Percentiles rank a stretch among this genome's conserved stretches.
These are phyloP conservation scores for Chaetops frenatus DNA, from an alignment of 2,113 vertebrate genomes.

Conservation along the genomic window DNA sequence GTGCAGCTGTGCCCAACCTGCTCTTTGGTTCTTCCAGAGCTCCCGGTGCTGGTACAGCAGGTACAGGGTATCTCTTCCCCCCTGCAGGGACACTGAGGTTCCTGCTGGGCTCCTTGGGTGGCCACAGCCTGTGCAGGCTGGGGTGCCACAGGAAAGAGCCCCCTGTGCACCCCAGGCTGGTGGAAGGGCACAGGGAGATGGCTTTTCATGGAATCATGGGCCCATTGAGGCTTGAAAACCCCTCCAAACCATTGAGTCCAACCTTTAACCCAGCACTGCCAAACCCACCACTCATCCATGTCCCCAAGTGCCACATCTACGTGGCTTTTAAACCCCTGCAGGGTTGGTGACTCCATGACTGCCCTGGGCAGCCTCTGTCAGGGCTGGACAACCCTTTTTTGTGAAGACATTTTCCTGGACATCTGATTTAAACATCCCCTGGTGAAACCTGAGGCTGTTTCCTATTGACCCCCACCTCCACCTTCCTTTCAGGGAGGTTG, in stretches of 20 bases:
- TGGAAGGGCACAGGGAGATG: not conserved
- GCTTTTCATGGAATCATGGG: not conserved
- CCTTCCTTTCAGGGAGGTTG: not conserved
- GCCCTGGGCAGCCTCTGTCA: not conserved
- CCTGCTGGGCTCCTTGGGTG: not conserved
- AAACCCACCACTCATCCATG: not conserved
- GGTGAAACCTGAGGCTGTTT: not conserved
- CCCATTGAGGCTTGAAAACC: not conserved
- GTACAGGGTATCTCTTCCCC: not conserved
- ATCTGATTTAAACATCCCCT: not conserved
- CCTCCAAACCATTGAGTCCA: not conserved
- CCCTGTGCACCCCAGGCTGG: not conserved
- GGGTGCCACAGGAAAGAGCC: not conserved
- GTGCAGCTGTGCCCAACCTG: not conserved
- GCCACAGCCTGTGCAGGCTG: not conserved
- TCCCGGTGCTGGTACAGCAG: not conserved
- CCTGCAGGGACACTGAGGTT: not conserved
- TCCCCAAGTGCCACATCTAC: not conserved
- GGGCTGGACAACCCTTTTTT: not conserved
- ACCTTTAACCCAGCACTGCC: not conserved
- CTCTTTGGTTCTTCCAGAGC: not conserved
- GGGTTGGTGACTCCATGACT: not conserved
- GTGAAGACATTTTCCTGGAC: not conserved
- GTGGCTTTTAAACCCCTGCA: not conserved
- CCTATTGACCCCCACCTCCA: not conserved